These are phyloP conservation scores for Cantharis nigra DNA, from an alignment of 2,888 invertebrate species.

Conservation along the genomic window DNA sequence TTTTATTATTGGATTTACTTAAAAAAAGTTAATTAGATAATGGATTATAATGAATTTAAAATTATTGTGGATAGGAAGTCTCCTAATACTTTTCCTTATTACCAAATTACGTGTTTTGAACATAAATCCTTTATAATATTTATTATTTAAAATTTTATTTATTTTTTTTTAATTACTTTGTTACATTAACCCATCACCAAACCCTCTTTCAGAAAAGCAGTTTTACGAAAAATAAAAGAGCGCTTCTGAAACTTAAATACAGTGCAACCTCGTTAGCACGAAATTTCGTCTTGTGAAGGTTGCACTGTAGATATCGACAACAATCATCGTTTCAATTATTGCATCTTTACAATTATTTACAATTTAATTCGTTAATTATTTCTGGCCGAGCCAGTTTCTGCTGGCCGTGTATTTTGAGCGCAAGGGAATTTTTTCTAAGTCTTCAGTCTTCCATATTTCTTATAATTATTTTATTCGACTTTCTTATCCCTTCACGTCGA, in stretches of 20 bases:
- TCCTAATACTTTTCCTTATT: background rate
- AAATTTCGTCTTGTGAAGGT: background rate
- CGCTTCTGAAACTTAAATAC: background rate
- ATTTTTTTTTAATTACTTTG: background rate
- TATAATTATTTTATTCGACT: background rate
- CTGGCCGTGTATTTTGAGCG: background rate
- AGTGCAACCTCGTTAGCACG: background rate
- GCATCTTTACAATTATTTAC: background rate
- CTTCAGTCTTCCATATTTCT: background rate
- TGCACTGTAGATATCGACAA: background rate
- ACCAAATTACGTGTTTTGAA: background rate
- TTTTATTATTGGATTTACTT: background rate
- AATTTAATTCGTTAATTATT: background rate
- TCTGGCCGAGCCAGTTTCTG: background rate
- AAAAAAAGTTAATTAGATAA: background rate
- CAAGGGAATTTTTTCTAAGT: background rate
- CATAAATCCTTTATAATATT: background rate
- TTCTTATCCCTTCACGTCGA: background rate
- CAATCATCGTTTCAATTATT: background rate
- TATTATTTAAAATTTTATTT: background rate
- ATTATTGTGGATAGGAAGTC: background rate
- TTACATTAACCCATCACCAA: background rate
- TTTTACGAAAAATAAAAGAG: background rate
- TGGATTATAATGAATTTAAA: background rate
- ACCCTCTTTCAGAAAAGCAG: background rate